phyloP scores from a whole-genome alignment of 2,797 vertebrate genomes.

The Brotogeris chrysoptera region DNA sequence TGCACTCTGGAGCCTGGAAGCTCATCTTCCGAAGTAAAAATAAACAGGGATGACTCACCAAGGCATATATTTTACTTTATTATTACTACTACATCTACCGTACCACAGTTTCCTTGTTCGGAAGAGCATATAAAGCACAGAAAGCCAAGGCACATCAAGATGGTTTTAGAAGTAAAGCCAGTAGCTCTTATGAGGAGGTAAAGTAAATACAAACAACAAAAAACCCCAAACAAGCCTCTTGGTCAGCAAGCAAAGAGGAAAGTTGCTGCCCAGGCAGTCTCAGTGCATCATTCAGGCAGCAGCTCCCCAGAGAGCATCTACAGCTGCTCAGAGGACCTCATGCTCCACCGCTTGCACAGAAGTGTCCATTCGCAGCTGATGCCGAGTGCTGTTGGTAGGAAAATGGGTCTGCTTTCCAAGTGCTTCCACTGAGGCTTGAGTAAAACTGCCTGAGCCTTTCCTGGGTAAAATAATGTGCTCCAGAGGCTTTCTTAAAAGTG shows the following conservation, averaged over 20 bases:
- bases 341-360: fast-evolving
- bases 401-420: neutral
- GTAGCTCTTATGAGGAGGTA: neutral
- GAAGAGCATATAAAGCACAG: neutral
- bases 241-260: neutral
- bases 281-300: fast-evolving
- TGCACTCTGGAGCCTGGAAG: neutral
- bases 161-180: neutral
- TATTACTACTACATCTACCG: neutral
- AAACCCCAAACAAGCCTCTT: neutral
- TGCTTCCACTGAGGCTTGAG: neutral
- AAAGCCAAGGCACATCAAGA: neutral
- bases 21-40: neutral
- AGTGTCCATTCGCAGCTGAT: neutral
- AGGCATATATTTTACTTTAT: neutral
- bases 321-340: neutral
- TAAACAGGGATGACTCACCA: neutral
- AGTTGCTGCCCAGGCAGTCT: neutral
- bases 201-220: neutral
- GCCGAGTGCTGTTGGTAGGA: neutral
- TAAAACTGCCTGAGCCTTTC: neutral
- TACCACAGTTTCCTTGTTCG: neutral
- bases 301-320: neutral
- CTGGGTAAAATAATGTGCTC: neutral
- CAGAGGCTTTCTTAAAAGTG: neutral